phyloP scores from a whole-genome alignment of 1,140 invertebrate genomes.

The Oncopeltus fasciatus region DNA sequence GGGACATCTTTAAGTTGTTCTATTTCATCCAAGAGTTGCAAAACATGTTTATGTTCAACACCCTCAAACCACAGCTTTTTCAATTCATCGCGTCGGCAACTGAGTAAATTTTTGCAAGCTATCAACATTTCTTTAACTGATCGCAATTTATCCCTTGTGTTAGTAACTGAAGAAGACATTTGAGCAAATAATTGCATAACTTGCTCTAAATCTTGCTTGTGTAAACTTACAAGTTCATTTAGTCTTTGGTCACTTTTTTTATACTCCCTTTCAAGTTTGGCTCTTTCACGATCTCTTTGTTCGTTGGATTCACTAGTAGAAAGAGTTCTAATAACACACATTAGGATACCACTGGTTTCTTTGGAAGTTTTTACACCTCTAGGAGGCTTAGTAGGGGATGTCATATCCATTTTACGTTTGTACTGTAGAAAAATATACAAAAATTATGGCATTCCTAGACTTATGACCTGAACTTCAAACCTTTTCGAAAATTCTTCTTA shows the following conservation, averaged over 20 bases:
- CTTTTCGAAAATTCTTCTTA: too few species aligned
- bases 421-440: not conserved
- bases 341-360: conserved; percentile 75
- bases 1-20: conserved; percentile 67
- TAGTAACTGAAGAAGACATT: conserved; percentile 60
- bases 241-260: conserved; percentile 76
- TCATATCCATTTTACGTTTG: conserved; percentile 20
- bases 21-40: conserved; percentile 76
- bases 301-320: conserved; percentile 88
- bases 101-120: conserved; percentile 77
- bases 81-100: conserved; percentile 83
- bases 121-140: conserved; percentile 77
- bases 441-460: too few species aligned
- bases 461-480: too few species aligned
- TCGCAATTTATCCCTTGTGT: conserved; percentile 65
- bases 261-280: conserved; percentile 83
- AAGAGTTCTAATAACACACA: conserved; percentile 80
- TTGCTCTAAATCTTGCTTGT: conserved; percentile 76
- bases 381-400: conserved; percentile 56
- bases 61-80: conserved; percentile 85
- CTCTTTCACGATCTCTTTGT: conserved; percentile 84
- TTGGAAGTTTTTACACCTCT: conserved; percentile 64
- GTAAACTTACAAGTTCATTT: conserved; percentile 72
- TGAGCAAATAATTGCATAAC: conserved; percentile 74
- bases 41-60: conserved; percentile 78